Conservation (phyloP, 2,113 vertebrate genomes). For the Maccullochella peelii region DNA sequence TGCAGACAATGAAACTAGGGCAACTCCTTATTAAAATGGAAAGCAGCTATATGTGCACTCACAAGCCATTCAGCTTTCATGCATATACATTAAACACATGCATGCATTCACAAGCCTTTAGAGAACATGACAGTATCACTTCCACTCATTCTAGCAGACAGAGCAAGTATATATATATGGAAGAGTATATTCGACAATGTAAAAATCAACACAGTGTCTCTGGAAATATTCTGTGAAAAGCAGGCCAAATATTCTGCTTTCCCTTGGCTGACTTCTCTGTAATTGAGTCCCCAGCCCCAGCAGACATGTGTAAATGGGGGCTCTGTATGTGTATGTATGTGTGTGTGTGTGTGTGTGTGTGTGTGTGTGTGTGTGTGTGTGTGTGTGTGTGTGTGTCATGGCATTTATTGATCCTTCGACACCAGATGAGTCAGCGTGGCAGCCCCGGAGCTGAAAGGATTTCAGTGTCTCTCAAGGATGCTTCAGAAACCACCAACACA, state of each 20-base stretch:
- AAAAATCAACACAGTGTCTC: background rate
- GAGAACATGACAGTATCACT: constrained; percentile 32
- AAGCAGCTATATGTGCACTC: background rate
- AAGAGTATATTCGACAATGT: background rate
- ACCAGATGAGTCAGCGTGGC: background rate
- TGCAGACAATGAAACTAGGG: background rate
- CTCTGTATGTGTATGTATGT: background rate
- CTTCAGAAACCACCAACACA: background rate
- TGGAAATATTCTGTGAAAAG: constrained; percentile 25
- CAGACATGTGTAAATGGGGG: background rate
- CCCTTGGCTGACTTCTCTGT: constrained; percentile 10
- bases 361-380: background rate
- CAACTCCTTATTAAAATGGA: background rate
- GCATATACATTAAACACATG: constrained; percentile 18
- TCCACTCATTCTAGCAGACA: constrained; percentile 28
- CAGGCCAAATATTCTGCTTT: background rate
- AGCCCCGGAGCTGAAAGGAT: background rate
- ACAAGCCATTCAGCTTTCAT: constrained; percentile 5
- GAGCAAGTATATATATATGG: background rate
- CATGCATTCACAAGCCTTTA: background rate
- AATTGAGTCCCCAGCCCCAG: constrained; percentile 28
- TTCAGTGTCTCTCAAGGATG: background rate
- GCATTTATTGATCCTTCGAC: constrained; percentile 25
- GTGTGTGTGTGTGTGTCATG: background rate
- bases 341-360: background rate